Evolutionary conservation across 2,888 invertebrate genomes (phyloP).

Genomic region (Automeris io): DNA sequence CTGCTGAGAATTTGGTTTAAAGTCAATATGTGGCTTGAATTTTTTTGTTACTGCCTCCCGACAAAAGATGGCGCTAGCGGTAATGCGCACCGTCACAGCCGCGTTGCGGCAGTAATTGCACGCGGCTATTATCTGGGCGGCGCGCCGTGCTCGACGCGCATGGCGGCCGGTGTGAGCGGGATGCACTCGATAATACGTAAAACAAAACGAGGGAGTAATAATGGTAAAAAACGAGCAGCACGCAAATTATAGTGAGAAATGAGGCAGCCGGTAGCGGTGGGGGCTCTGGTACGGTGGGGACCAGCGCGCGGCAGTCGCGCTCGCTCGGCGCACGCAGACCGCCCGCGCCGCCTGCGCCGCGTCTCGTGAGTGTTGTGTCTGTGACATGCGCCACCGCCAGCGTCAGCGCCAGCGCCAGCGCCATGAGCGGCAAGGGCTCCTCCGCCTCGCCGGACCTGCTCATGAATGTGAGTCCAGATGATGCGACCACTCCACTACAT

Average conservation of each 20-base stretch:
- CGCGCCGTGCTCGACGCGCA: conserved; percentile 71
- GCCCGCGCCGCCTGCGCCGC: conserved; percentile 63
- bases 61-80: conserved; percentile 61
- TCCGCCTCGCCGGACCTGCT: conserved; percentile 74
- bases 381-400: conserved; percentile 60
- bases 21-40: no score
- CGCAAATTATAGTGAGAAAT: conserved; percentile 78
- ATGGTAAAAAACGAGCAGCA: conserved; percentile 76
- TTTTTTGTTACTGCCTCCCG: conserved; percentile 36
- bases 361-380: conserved; percentile 65
- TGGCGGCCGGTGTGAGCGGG: conserved; percentile 77
- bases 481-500: conserved; percentile 15
- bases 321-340: conserved; percentile 63
- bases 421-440: conserved; percentile 70
- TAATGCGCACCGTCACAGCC: conserved; percentile 27
- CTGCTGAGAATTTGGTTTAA: no score
- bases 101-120: conserved; percentile 58
- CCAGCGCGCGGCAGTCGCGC: conserved; percentile 63
- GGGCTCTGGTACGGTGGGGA: conserved; percentile 58
- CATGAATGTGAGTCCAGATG: conserved; percentile 72
- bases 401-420: conserved; percentile 46
- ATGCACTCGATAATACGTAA: conserved; percentile 77
- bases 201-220: conserved; percentile 78
- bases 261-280: conserved; percentile 77
- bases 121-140: conserved; percentile 74